These are phyloP conservation scores for Xanthostigma xanthostigma DNA, from an alignment of 2,888 invertebrate species.

Conservation along the genomic window DNA sequence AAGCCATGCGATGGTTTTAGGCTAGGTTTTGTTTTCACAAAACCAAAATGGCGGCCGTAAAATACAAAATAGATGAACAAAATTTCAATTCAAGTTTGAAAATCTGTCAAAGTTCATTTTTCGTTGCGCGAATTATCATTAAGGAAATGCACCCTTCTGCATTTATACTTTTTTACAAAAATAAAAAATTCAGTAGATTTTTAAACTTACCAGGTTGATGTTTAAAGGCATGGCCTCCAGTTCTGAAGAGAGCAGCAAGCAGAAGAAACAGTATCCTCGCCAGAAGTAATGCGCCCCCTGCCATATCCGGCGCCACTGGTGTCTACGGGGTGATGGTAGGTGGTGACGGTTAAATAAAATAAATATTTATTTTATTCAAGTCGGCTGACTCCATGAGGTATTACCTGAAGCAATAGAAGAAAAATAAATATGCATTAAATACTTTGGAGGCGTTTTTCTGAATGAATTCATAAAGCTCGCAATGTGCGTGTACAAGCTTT, in stretches of 20 bases:
- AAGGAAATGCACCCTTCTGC: too few relatives aligned
- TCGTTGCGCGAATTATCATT: too few relatives aligned
- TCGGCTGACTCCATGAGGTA: constrained; percentile 1
- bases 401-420: not conserved
- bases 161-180: too few relatives aligned
- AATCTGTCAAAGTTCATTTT: too few relatives aligned
- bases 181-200: not conserved
- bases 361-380: not conserved
- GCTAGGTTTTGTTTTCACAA: too few relatives aligned
- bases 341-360: not conserved
- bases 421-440: not conserved
- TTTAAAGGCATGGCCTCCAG: not conserved
- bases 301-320: not conserved
- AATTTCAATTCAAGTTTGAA: too few relatives aligned
- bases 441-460: not conserved
- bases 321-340: not conserved
- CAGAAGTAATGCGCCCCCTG: not conserved
- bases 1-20: too few relatives aligned
- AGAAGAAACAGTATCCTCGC: not conserved
- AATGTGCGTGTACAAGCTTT: not conserved
- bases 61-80: too few relatives aligned
- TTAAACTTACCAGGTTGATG: not conserved
- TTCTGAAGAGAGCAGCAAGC: not conserved
- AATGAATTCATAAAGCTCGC: not conserved
- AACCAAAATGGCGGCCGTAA: too few relatives aligned